These are phyloP conservation scores for Phalacrocorax carbo DNA, from an alignment of 2,113 vertebrate genomes.

Conservation along the genomic window DNA sequence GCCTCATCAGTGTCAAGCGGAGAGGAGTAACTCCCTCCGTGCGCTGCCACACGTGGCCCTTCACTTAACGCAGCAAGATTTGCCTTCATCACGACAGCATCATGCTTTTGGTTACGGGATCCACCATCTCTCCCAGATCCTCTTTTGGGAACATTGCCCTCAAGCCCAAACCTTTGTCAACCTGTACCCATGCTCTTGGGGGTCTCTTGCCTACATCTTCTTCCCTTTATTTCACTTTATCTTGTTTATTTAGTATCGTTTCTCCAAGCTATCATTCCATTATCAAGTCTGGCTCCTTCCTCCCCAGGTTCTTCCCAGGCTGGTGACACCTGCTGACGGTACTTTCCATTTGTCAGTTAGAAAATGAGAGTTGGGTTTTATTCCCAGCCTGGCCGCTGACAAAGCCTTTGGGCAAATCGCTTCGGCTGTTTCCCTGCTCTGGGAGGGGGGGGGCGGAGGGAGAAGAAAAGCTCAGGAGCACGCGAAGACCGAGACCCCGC, in stretches of 20 bases:
- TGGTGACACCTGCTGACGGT: background rate
- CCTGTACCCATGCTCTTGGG: background rate
- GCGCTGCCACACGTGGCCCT: fast-evolving
- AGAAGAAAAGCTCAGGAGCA: background rate
- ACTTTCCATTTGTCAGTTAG: background rate
- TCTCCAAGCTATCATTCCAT: background rate
- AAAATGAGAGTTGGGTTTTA: background rate
- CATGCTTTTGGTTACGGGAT: background rate
- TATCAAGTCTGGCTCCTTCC: background rate
- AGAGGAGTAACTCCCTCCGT: background rate
- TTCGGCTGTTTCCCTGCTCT: background rate
- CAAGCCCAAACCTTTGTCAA: background rate
- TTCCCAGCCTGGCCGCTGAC: background rate
- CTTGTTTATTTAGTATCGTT: background rate
- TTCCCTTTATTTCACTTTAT: background rate
- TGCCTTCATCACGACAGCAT: background rate
- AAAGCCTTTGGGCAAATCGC: background rate
- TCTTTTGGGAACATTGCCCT: background rate
- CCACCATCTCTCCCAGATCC: too few species aligned
- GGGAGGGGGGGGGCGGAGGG: too few species aligned
- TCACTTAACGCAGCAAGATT: background rate
- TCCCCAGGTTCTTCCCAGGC: background rate
- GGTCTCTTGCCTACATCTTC: background rate
- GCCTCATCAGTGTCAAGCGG: background rate
- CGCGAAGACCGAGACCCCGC: background rate